Conservation (phyloP, 2,888 invertebrate species). For the Tridacna gigas region DNA sequence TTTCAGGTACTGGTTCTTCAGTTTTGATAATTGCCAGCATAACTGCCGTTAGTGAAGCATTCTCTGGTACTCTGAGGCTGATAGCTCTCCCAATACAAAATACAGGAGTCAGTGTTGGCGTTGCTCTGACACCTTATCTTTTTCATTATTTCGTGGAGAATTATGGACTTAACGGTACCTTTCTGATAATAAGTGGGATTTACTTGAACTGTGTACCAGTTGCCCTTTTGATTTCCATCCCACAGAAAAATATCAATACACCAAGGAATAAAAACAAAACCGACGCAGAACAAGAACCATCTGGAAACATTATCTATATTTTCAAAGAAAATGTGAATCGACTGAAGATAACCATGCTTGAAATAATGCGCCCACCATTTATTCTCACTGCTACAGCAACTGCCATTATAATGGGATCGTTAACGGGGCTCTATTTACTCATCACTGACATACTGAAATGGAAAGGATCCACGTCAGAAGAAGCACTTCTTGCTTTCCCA, state of each 20-base stretch:
- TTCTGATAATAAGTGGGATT: background rate
- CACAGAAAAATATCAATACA: background rate
- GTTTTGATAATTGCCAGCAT: background rate
- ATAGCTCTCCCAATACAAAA: background rate
- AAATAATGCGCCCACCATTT: background rate
- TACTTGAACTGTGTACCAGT: conserved; percentile 2
- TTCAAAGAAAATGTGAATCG: background rate
- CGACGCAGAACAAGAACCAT: background rate
- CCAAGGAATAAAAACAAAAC: too few species aligned
- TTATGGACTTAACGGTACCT: conserved; percentile 5
- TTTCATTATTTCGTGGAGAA: background rate
- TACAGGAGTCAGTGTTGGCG: conserved; percentile 4
- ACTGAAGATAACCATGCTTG: background rate
- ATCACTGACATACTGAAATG: background rate
- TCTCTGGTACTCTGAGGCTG: background rate
- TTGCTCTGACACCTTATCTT: conserved; percentile 1
- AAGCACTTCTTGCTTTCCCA: conserved; percentile 1
- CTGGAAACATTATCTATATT: background rate
- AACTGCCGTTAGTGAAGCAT: background rate
- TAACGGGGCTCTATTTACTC: background rate
- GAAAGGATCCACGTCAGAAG: background rate
- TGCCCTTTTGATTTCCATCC: background rate
- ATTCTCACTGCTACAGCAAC: background rate
- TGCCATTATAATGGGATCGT: background rate
- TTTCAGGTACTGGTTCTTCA: conserved; percentile 7